Conservation (phyloP, 2,797 vertebrate genomes). For the Tarsius wallacei region DNA sequence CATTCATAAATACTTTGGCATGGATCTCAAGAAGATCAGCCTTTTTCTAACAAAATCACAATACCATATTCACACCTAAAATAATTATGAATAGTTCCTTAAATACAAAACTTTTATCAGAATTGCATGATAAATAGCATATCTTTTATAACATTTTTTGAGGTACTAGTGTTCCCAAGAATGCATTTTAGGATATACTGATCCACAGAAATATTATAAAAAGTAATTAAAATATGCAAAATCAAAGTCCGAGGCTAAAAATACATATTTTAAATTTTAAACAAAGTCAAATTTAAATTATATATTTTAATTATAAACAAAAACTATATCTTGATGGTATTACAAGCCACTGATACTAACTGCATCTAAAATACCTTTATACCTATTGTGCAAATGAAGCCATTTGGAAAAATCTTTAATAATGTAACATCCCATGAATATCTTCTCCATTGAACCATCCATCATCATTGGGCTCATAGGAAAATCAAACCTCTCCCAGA, state of each 20-base stretch:
- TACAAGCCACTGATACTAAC: neutral
- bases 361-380: neutral
- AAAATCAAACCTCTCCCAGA: constrained; percentile 34
- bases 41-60: neutral
- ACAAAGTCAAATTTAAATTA: constrained; percentile 34
- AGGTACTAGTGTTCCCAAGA: neutral
- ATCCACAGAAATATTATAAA: constrained; percentile 31
- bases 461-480: neutral
- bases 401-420: neutral
- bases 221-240: constrained; percentile 63
- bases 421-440: neutral
- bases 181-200: neutral
- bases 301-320: constrained; percentile 46
- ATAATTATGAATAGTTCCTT: neutral
- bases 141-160: neutral
- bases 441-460: neutral
- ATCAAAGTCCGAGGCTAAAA: neutral
- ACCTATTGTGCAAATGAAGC: constrained; percentile 10
- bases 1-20: constrained; percentile 35
- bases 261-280: constrained; percentile 30
- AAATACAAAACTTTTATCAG: neutral
- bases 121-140: neutral
- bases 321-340: neutral
- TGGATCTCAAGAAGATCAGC: neutral
- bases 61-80: neutral